These are phyloP conservation scores for Oscheius sp. DNA, from an alignment of 2,888 invertebrate genomes.

Conservation along the genomic window DNA sequence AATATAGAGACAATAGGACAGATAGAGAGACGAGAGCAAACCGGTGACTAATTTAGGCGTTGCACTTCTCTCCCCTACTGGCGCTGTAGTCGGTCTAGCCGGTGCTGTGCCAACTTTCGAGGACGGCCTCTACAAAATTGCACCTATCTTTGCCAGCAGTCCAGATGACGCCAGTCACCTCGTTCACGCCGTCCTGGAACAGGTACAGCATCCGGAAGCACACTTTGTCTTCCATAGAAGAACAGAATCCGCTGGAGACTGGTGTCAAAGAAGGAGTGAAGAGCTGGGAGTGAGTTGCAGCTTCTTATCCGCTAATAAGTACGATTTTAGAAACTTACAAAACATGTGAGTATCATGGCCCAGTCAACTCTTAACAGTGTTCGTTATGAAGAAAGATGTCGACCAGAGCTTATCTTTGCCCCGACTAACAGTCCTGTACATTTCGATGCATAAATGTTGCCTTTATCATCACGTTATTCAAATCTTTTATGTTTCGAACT, in stretches of 20 bases:
- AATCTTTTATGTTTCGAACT: too few species aligned
- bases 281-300: conserved; percentile 9
- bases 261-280: neutral
- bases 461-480: too few species aligned
- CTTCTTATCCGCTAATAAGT: neutral
- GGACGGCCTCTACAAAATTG: conserved; percentile 11
- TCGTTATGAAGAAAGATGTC: neutral
- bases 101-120: conserved; percentile 16
- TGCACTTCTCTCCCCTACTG: neutral
- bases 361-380: neutral
- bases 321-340: neutral
- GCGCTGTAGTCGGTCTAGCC: conserved; percentile 8
- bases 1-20: too few species aligned
- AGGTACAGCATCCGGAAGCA: conserved; percentile 3
- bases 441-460: conserved; percentile 1
- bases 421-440: neutral
- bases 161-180: conserved; percentile 14
- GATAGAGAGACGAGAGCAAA: neutral
- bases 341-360: conserved; percentile 4
- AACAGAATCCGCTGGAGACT: conserved; percentile 30
- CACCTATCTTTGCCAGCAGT: conserved; percentile 15
- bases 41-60: conserved; percentile 7
- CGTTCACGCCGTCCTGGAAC: conserved; percentile 3
- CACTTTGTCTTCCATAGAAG: conserved; percentile 18
- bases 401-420: neutral